Evolutionary conservation across 2,888 invertebrate species (phyloP).

Genomic region (Acanthosepion pharaonis): DNA sequence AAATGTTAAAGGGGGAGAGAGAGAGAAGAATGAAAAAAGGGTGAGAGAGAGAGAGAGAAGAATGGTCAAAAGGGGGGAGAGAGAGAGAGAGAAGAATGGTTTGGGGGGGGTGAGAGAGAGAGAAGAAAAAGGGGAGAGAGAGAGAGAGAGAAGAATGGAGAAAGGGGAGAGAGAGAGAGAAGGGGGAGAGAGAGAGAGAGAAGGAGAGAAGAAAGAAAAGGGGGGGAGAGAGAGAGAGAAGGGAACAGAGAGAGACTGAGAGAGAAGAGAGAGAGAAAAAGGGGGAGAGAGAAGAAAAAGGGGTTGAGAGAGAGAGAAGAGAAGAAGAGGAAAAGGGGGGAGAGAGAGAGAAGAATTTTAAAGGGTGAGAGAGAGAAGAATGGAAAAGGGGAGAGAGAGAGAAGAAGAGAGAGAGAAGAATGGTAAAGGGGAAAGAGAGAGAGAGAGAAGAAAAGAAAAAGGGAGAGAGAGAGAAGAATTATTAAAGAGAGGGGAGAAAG

Average conservation of each 20-base stretch:
- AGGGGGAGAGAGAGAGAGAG: neutral
- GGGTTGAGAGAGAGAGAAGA: no score
- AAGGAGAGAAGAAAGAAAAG: neutral
- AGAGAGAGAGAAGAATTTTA: no score
- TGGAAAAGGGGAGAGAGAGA: no score
- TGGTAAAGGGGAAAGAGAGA: no score
- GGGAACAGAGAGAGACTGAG: neutral
- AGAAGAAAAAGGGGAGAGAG: neutral
- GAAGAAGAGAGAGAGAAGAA: no score
- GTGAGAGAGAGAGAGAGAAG: neutral
- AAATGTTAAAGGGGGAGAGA: neutral
- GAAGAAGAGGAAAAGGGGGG: no score
- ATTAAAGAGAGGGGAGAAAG: no score
- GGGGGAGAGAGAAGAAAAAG: no score
- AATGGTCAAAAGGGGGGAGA: no score
- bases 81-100: neutral
- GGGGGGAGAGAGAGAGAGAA: neutral
- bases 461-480: no score
- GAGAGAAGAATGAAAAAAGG: neutral
- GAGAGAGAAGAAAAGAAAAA: fast-evolving
- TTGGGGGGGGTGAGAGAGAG: neutral
- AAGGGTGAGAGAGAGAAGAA: no score
- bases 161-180: neutral
- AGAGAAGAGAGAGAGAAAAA: no score
- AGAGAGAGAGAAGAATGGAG: neutral